Evolutionary conservation across 2,888 invertebrate species (phyloP), one percentile per base, ranked within the genome.

Genomic region (Megalurothrips usitatus): DNA sequence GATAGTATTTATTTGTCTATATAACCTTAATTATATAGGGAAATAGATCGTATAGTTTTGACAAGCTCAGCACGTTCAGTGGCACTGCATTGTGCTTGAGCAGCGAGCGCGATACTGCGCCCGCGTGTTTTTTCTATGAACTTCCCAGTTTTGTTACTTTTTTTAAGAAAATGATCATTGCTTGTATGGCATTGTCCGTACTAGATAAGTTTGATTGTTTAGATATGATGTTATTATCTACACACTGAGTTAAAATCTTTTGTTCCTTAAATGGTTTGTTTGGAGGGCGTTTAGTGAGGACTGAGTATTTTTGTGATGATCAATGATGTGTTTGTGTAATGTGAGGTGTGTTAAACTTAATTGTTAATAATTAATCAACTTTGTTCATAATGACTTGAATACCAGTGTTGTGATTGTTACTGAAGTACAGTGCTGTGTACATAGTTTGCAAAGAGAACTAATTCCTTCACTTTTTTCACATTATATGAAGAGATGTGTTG

Each of bases 1-100:
- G 68, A 75, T 75, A 75, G 68, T 75, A 75, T 75, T 75, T 75
- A 75, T 75, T 75, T 75, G 68, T 75, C 68, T 75, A 75, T 75
- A 75, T 75, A 75, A 26, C 26, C 9, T 75, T 75, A 26, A 23
- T 75, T 75, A 75, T 75, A 75, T 75, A 75, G 68, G 68, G 68
- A 75, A 75, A 75, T 75, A 75, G 68, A 75, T 75, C 23, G 26
- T 12, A n/a, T 75, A 26, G 68, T 75, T 75, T 23, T 75, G 26
- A 75, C 68, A 26, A 23, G 12, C 23, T 8, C 68, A 26, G 58
- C 68, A 10, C 26, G 11, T 75, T 26, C 68, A 26, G 68, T 75
- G 68, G 68, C 68, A 26, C 26, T 75, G 26, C 10, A 26, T 75
- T 12, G 19, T 58, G 58, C 34, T 43, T 43, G 34, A 43, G 34